phyloP scores from a whole-genome alignment of 2,797 vertebrate species.

The Tenualosa thibaudeaui region DNA sequence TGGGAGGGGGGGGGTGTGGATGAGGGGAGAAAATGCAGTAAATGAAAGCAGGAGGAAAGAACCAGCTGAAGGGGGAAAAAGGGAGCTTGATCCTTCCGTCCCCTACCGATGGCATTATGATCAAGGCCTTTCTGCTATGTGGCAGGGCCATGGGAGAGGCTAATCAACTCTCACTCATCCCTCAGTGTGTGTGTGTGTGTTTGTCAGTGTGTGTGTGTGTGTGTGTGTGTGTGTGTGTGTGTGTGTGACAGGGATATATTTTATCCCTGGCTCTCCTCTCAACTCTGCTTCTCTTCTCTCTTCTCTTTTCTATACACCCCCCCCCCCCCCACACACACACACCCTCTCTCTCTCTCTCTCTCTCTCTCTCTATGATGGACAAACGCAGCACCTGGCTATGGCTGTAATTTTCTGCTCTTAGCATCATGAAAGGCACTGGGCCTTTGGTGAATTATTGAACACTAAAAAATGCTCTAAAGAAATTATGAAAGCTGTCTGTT shows the following conservation, averaged over 20 bases:
- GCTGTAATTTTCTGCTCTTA: not conserved
- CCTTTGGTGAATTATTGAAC: constrained; percentile 8
- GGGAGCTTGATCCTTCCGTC: not conserved
- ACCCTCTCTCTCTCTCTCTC: constrained; percentile 23
- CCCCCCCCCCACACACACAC: constrained; percentile 44
- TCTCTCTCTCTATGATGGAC: not conserved
- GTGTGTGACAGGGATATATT: not conserved
- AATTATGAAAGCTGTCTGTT: not conserved
- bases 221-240: not conserved
- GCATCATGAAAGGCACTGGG: constrained; percentile 7
- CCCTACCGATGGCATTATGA: constrained; percentile 38
- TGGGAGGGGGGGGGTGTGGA: not conserved
- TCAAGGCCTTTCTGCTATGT: constrained; percentile 25
- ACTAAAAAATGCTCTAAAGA: constrained; percentile 26
- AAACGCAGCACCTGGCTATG: not conserved
- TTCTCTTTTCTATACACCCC: constrained; percentile 25
- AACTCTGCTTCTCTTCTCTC: constrained; percentile 30
- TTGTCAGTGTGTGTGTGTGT: not conserved
- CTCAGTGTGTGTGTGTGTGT: not conserved
- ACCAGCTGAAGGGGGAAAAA: not conserved
- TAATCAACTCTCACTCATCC: not conserved
- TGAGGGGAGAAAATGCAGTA: not conserved
- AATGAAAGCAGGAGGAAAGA: constrained; percentile 7
- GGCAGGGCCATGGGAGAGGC: constrained; percentile 3
- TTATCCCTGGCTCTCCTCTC: not conserved